Evolutionary conservation across 2,797 vertebrate species (phyloP).

Genomic region (Crax fasciolata): DNA sequence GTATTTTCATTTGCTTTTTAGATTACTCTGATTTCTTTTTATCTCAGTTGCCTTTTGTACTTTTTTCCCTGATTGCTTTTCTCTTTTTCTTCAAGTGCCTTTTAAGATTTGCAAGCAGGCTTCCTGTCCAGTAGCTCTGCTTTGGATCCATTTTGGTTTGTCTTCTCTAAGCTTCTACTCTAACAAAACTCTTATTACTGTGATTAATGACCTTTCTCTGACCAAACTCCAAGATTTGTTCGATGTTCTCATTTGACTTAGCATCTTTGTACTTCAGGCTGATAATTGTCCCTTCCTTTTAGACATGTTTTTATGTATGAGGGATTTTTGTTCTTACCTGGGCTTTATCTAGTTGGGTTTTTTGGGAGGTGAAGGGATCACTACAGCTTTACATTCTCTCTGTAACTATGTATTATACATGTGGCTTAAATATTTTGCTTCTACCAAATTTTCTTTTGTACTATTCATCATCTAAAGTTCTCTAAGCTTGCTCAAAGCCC

Average conservation of each 20-base stretch:
- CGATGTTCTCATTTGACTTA: neutral
- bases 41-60: slow-evolving; percentile 28
- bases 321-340: slow-evolving; percentile 9
- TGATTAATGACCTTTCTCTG: neutral
- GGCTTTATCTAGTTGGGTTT: neutral
- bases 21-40: slow-evolving; percentile 2
- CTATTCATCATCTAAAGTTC: neutral
- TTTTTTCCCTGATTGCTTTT: neutral
- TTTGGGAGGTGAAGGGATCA: neutral
- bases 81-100: neutral
- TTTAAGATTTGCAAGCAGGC: neutral
- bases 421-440: neutral
- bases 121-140: neutral
- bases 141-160: neutral
- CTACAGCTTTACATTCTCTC: neutral
- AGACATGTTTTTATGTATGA: neutral
- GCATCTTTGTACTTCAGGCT: neutral
- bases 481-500: neutral
- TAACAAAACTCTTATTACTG: neutral
- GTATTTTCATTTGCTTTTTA: slow-evolving; percentile 37
- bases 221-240: slow-evolving; percentile 1
- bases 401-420: neutral
- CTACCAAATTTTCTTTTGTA: neutral
- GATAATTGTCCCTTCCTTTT: neutral
- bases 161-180: neutral